Base-by-base conservation (phyloP, 2,888 invertebrate genomes). In the Temnothorax rugatulus region DNA sequence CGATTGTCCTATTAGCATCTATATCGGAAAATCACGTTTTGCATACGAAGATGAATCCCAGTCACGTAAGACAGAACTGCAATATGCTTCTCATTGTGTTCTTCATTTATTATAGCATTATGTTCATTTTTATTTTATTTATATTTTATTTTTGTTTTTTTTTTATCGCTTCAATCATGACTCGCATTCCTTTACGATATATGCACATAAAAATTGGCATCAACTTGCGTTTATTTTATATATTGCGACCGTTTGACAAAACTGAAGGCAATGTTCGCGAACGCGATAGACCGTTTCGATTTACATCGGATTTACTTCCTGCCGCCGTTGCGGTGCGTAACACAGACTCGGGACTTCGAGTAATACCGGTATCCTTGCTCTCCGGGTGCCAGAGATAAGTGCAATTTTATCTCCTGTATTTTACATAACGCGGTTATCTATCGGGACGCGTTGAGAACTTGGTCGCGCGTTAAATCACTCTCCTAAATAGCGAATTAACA, bases 401-500 rank as follows among this genome's bases (percentile, higher is more conserved):
- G 11, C 57, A 54, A 29, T 41, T 71, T 69, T 29, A 71, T 77
- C 71, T 50, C 25, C 41, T 9, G 21, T 71, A 73, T 79, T 79
- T 79, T 73, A 63, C 54, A 41, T 59, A 57, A 73, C 74, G 79
- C 79, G 73, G 59, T 79, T 79, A 79, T 76, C 50, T 52, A 64
- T 59, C 74, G 59, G 68, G 59, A 38, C 79, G 57, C 79, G 71
- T 79, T 57, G 57, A 11, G n/a, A 44, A 71, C 34, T 18, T 71
- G 57, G 57, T 73, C 77, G 79, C 83, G 81, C 83, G 83, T 88
- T 90, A 89, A 90, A 90, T 88, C 89, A 88, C 85, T 88, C 89
- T 57, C 75, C 86, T 89, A 88, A 87, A 86, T 88, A 87, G 82
- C 84, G 87, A 86, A 89, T 90, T 90, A 89, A 85, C 88, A 90